Conservation (phyloP, 2,888 invertebrate species). For the Schizaphis graminum region DNA sequence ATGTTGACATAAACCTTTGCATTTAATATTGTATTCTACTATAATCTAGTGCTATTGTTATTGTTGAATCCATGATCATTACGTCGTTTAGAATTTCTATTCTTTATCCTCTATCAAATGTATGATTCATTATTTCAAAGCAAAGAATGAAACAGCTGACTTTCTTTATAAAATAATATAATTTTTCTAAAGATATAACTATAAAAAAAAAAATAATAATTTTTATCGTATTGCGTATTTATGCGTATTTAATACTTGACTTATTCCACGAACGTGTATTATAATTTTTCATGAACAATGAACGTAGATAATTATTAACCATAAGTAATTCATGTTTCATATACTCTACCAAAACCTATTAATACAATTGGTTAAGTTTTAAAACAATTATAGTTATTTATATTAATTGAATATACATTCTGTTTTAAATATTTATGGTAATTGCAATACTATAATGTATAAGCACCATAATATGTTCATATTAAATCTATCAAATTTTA, state of each 20-base stretch:
- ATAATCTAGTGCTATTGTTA: not conserved
- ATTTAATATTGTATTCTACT: not conserved
- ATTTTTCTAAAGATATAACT: not conserved
- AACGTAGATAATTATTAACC: not conserved
- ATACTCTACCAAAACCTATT: not conserved
- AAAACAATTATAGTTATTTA: not conserved
- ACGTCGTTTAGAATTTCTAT: not conserved
- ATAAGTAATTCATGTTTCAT: not conserved
- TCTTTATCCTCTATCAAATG: not conserved
- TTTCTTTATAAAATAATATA: not conserved
- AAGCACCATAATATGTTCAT: not conserved
- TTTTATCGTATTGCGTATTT: not conserved
- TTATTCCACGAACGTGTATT: not conserved
- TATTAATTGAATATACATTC: not conserved
- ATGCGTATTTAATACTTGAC: not conserved
- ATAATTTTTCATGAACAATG: not conserved
- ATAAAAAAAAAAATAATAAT: not conserved
- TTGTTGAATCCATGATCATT: not conserved
- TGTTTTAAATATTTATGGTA: not conserved
- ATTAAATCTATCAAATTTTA: not conserved
- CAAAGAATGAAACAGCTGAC: not conserved
- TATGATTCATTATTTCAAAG: constrained; percentile 25
- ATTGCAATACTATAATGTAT: not conserved
- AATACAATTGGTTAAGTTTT: not conserved
- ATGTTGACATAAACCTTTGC: not conserved